Percentiles rank a stretch among this genome's conserved stretches.
Conservation (phyloP, 2,113 vertebrate species). For the Tragelaphus scriptus region DNA sequence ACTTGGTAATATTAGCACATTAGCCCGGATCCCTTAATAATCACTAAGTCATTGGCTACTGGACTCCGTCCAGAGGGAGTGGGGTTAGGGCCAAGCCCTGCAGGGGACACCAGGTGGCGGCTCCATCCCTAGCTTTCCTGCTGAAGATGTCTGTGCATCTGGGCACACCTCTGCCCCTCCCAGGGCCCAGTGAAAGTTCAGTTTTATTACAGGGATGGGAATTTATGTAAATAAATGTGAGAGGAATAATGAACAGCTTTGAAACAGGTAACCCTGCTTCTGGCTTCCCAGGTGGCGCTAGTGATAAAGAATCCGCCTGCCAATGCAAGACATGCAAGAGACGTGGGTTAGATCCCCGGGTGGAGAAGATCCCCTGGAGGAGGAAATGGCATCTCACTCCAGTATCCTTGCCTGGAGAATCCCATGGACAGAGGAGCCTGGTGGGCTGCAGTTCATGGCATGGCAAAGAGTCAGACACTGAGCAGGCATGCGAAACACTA, state of each 20-base stretch:
- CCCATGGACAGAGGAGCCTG: background rate
- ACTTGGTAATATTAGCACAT: background rate
- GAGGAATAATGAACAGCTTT: background rate
- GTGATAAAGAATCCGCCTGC: background rate
- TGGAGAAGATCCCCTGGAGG: background rate
- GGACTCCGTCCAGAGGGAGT: background rate
- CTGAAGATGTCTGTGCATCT: too few species aligned
- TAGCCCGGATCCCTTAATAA: background rate
- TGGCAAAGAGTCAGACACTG: background rate
- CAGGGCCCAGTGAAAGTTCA: background rate
- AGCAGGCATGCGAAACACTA: background rate
- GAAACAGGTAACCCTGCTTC: background rate
- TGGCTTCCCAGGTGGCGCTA: background rate
- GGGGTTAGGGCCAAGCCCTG: background rate
- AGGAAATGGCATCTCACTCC: background rate
- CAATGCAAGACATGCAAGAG: background rate
- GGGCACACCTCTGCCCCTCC: too few species aligned
- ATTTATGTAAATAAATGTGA: background rate
- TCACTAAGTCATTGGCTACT: background rate
- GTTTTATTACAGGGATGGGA: background rate
- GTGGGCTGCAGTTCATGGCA: fast-evolving
- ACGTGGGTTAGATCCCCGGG: background rate
- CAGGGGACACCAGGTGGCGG: background rate
- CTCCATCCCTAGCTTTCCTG: background rate
- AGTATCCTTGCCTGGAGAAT: background rate